Conservation (phyloP, 1,140 invertebrate species). For the Bactericera cockerelli region DNA sequence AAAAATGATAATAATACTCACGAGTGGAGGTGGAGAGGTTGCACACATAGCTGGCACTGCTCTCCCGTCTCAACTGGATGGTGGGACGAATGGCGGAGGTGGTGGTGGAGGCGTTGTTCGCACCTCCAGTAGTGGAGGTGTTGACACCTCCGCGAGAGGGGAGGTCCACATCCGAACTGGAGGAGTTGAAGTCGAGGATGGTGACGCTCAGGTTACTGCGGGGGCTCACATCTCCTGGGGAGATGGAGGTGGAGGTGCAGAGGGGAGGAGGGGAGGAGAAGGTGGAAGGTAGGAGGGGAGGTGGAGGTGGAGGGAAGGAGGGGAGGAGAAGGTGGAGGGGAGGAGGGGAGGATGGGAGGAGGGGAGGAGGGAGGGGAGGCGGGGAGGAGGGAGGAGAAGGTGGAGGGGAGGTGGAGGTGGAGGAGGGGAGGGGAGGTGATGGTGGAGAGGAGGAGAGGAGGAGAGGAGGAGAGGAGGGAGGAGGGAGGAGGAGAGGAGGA, state of each 20-base stretch:
- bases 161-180: conserved; percentile 11
- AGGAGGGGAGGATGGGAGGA: not conserved
- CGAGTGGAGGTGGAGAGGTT: not conserved
- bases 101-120: conserved; percentile 12
- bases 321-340: not conserved
- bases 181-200: conserved; percentile 16
- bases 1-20: too few species aligned
- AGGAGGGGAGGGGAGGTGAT: too few species aligned
- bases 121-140: too few species aligned
- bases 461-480: too few species aligned
- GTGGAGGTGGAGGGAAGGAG: not conserved
- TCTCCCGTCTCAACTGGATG: not conserved
- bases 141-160: not conserved
- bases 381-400: not conserved
- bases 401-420: too few species aligned
- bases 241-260: not conserved
- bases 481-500: too few species aligned
- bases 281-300: not conserved
- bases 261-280: not conserved
- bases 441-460: too few species aligned
- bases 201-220: conserved; percentile 17
- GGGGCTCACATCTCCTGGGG: conserved; percentile 9
- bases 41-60: not conserved
- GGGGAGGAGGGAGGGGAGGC: not conserved
- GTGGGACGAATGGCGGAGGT: conserved; percentile 2